Base-by-base conservation (phyloP, 2,797 vertebrate species). In the Periparus ater region DNA sequence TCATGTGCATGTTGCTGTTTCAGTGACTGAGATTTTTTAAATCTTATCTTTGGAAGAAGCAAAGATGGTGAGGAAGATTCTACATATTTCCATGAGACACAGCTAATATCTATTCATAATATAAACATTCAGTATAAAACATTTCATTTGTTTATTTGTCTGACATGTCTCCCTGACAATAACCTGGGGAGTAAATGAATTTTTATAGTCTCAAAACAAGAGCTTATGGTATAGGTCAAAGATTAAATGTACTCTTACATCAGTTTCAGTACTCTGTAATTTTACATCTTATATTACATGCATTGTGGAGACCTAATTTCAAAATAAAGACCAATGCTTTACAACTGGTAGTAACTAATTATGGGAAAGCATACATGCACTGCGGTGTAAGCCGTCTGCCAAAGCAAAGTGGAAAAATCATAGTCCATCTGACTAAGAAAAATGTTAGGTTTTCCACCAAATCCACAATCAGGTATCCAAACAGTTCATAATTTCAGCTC, bases 341-440 rank as follows among this genome's bases (percentile, higher is more conserved):
- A 85, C 21, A 72, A 76, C 16, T 62, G 18, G 17, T 62, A 60
- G 40, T 12, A 40, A 48, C 21, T 66, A 86, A 79, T 94, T 88
- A 73, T 63, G 51, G 55, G 21, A 40, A 88, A 84, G 5, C 27
- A 42, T 77, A 72, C 0, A 1, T 73, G 66, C 21, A 26, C 18
- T 42, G 50, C 0, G 12, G 9, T 73, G 26, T 32, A 38, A 88
- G 26, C 4, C 21, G 1, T 54, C 29, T 79, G 48, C 55, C 77
- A 93, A 90, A 86, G 15, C 30, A 75, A 85, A 89, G 38, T 85
- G 58, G 78, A 85, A 89, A 91, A 89, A 74, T 68, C 32, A 8
- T n/a, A 62, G 27, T 40, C 27, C 36, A 45, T 73, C 7, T 80
- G 36, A 76, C 36, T 57, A 68, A 51, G 36, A 71, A 93, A 81